phyloP scores from a whole-genome alignment of 2,888 invertebrate genomes.

The Junonia oenone region DNA sequence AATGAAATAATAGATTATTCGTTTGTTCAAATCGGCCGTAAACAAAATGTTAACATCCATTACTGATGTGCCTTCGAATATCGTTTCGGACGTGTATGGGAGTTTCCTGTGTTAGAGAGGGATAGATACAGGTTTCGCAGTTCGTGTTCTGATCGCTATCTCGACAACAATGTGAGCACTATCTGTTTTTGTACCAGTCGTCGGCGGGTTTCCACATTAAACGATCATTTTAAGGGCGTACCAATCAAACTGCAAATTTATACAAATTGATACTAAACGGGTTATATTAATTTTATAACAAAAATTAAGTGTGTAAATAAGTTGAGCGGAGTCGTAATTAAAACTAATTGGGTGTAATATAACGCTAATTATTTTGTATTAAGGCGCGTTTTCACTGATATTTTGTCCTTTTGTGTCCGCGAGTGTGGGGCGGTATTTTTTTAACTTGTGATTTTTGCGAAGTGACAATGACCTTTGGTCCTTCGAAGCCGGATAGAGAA shows the following conservation, averaged over 20 bases:
- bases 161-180: conserved; percentile 48
- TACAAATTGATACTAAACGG: conserved; percentile 80
- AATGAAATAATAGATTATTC: conserved; percentile 80
- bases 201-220: conserved; percentile 72
- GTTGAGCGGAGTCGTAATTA: conserved; percentile 73
- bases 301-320: conserved; percentile 80
- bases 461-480: conserved; percentile 28
- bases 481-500: conserved; percentile 21
- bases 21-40: conserved; percentile 78
- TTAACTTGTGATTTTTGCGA: conserved; percentile 19
- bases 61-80: conserved; percentile 57
- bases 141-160: conserved; percentile 27
- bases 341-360: conserved; percentile 76
- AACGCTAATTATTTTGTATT: conserved; percentile 74
- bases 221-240: conserved; percentile 77
- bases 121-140: conserved; percentile 43
- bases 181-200: conserved; percentile 75
- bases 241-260: conserved; percentile 78
- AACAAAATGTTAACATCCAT: conserved; percentile 77
- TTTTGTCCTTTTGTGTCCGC: conserved; percentile 59
- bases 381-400: conserved; percentile 60
- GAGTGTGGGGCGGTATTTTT: conserved; percentile 43
- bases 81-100: conserved; percentile 35
- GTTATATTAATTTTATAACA: conserved; percentile 80
- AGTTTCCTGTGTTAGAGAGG: conserved; percentile 38